Conservation (phyloP, 2,113 vertebrate genomes). For the Athene cunicularia region DNA sequence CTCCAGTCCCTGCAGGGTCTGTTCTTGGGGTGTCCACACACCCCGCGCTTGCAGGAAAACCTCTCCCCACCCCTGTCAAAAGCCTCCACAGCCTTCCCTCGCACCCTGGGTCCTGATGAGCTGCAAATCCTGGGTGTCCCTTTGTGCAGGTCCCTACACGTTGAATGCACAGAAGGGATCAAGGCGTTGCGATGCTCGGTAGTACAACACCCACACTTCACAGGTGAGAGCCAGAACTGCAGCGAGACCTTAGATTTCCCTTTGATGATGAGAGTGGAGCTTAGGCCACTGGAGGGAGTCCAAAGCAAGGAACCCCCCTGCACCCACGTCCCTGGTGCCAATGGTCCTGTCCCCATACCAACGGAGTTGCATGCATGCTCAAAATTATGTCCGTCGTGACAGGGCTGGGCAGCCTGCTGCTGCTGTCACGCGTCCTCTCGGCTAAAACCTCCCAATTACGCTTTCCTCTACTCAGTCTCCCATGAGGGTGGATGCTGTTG, state of each 20-base stretch:
- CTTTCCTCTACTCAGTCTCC: background rate
- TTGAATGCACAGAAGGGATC: background rate
- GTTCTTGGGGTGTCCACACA: background rate
- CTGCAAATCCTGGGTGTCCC: background rate
- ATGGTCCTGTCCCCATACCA: background rate
- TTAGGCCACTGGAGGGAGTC: background rate
- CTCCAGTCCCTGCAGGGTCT: background rate
- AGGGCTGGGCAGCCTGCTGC: background rate
- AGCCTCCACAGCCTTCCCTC: background rate
- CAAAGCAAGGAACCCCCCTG: background rate
- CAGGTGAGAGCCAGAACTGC: background rate
- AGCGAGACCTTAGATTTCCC: background rate
- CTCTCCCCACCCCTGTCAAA: background rate
- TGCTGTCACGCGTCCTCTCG: background rate
- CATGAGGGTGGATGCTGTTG: background rate
- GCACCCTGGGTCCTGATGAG: rapidly evolving
- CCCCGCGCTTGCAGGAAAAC: rapidly evolving
- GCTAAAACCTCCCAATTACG: background rate
- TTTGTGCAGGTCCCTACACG: background rate
- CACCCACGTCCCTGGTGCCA: rapidly evolving
- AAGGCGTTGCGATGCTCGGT: background rate
- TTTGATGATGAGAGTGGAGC: background rate
- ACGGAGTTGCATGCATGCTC: rapidly evolving
- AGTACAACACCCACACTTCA: background rate
- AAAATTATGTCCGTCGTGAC: background rate